These are phyloP conservation scores for Ceramica pisi DNA, from an alignment of 2,888 invertebrate species.

Conservation along the genomic window DNA sequence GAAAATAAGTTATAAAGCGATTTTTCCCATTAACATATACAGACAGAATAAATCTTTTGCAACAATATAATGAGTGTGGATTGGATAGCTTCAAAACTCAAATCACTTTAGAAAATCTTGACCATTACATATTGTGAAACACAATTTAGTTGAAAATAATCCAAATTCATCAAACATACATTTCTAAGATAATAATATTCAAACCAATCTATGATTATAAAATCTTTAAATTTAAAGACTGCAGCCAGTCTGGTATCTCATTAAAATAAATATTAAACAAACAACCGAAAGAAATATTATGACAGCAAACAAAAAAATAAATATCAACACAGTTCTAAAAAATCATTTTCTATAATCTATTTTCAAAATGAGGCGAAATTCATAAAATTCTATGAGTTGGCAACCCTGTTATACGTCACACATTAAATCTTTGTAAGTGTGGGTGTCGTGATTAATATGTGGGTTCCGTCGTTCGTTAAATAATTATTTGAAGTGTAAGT, in stretches of 20 bases:
- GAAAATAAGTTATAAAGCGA: not conserved
- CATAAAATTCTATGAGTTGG: conserved; percentile 55
- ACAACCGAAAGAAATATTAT: conserved; percentile 36
- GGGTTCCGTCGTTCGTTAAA: conserved; percentile 43
- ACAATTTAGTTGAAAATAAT: too few relatives aligned
- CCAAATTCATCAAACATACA: too few relatives aligned
- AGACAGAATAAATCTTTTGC: not conserved
- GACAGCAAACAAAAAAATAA: conserved; percentile 39
- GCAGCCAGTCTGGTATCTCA: conserved; percentile 2
- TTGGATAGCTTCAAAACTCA: too few relatives aligned
- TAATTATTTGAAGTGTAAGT: conserved; percentile 7
- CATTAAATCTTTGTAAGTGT: conserved; percentile 48
- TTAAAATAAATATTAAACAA: conserved; percentile 33
- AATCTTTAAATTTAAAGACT: conserved; percentile 32
- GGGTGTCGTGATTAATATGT: conserved; percentile 45
- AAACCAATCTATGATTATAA: not conserved
- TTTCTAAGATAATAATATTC: not conserved
- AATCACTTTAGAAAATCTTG: too few relatives aligned
- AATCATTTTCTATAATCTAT: conserved; percentile 42
- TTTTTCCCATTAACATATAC: not conserved
- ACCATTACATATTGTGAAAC: too few relatives aligned
- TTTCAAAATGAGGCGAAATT: conserved; percentile 50
- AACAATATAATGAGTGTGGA: too few relatives aligned
- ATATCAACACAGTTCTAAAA: conserved; percentile 33
- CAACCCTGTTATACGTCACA: conserved; percentile 53